Conservation (phyloP, 2,888 invertebrate genomes). For the Platypus cylindrus region DNA sequence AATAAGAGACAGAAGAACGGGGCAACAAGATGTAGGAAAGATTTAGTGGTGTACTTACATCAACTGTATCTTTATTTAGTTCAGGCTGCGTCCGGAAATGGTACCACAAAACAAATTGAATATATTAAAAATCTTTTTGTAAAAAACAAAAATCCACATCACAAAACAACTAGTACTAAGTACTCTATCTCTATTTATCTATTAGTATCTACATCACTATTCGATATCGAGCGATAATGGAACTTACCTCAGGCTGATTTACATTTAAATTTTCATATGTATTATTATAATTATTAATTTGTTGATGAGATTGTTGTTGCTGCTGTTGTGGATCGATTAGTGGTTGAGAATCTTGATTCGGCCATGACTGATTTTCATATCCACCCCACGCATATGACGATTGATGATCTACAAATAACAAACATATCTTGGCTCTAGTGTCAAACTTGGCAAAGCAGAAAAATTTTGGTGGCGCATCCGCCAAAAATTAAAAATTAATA, state of each 20-base stretch:
- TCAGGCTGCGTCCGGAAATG: constrained; percentile 32
- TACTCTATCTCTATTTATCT: constrained; percentile 11
- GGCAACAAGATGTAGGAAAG: too few species aligned
- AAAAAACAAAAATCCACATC: too few species aligned
- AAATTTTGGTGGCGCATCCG: too few species aligned
- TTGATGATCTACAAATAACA: too few species aligned
- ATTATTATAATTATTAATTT: constrained; percentile 24
- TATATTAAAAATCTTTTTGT: constrained; percentile 18
- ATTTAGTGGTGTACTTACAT: constrained; percentile 34
- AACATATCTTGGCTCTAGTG: too few species aligned
- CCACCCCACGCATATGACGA: too few species aligned
- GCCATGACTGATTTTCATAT: constrained; percentile 25
- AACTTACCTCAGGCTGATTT: constrained; percentile 26
- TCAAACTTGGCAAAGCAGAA: too few species aligned
- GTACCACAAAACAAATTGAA: constrained; percentile 22
- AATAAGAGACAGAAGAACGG: too few species aligned
- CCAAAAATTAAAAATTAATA: too few species aligned
- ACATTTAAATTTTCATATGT: constrained; percentile 12
- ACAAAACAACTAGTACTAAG: too few species aligned
- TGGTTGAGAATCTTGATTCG: constrained; percentile 4
- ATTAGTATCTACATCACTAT: too few species aligned
- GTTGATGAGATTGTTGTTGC: constrained; percentile 12
- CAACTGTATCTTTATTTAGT: constrained; percentile 28
- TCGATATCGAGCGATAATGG: background rate
- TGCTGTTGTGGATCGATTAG: constrained; percentile 21